Evolutionary conservation across 2,797 vertebrate genomes (phyloP).

Genomic region (Cyclopterus lumpus): DNA sequence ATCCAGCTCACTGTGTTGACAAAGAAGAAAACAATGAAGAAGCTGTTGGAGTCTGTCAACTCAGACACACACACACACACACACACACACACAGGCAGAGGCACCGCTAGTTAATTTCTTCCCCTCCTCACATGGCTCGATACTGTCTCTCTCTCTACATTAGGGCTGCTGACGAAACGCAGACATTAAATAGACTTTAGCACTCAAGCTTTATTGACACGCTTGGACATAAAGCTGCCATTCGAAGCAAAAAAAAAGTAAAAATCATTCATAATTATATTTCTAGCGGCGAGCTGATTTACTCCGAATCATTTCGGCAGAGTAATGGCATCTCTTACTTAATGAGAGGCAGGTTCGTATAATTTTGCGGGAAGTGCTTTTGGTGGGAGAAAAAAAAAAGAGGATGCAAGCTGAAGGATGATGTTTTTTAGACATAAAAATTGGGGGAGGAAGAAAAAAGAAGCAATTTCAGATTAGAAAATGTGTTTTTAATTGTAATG

Average conservation of each 20-base stretch:
- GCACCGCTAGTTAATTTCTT: slow-evolving; percentile 2
- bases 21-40: neutral
- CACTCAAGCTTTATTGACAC: slow-evolving; percentile 66
- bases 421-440: neutral
- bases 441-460: too few species aligned
- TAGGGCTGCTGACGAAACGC: slow-evolving; percentile 46
- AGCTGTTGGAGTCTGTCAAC: slow-evolving; percentile 40
- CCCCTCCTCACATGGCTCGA: slow-evolving; percentile 18
- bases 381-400: neutral
- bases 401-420: neutral
- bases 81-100: slow-evolving; percentile 27
- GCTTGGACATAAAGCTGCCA: slow-evolving; percentile 50
- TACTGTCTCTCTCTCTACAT: slow-evolving; percentile 26
- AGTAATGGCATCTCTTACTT: slow-evolving; percentile 48
- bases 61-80: slow-evolving; percentile 35
- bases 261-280: slow-evolving; percentile 68
- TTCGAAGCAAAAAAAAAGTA: slow-evolving; percentile 45
- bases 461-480: neutral
- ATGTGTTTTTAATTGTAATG: neutral
- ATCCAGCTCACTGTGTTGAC: slow-evolving; percentile 37
- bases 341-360: slow-evolving; percentile 56
- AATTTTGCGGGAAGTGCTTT: slow-evolving; percentile 30
- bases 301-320: slow-evolving; percentile 50
- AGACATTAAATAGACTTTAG: slow-evolving; percentile 54
- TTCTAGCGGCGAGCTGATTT: slow-evolving; percentile 59